Percentiles rank a stretch among this genome's conserved stretches.
These are phyloP conservation scores for Scolopax bukidnonensis DNA, from an alignment of 2,797 vertebrate species.

Conservation along the genomic window DNA sequence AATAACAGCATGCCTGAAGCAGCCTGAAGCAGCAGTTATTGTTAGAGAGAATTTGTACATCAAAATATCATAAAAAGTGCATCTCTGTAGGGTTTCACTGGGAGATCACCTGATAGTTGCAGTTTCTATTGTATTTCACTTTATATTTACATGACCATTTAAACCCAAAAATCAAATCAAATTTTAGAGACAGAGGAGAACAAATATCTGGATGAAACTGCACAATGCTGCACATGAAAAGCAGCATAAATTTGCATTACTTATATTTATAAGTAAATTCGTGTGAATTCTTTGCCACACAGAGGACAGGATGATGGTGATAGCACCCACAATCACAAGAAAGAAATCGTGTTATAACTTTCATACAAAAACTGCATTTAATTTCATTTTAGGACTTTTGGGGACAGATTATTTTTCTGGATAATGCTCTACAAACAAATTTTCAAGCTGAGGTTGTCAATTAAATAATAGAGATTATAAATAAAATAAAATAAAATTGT, in stretches of 20 bases:
- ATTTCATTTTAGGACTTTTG: neutral
- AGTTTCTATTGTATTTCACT: neutral
- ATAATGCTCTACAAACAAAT: neutral
- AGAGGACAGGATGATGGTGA: neutral
- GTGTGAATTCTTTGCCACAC: neutral
- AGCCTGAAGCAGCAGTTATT: neutral
- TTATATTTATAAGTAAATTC: neutral
- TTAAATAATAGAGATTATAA: neutral
- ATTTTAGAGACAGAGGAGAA: neutral
- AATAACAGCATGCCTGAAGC: neutral
- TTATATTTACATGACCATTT: neutral
- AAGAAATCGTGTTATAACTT: neutral
- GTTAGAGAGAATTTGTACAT: neutral
- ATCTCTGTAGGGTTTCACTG: neutral
- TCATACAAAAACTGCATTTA: neutral
- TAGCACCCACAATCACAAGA: neutral
- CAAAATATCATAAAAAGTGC: neutral
- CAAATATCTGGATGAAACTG: neutral
- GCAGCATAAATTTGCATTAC: neutral
- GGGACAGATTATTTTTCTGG: neutral
- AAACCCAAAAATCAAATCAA: neutral
- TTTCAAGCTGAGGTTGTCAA: neutral
- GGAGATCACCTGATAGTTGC: neutral
- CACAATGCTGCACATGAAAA: neutral
- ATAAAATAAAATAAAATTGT: neutral